Conservation (phyloP, 1,140 invertebrate species). For the Mya arenaria region DNA sequence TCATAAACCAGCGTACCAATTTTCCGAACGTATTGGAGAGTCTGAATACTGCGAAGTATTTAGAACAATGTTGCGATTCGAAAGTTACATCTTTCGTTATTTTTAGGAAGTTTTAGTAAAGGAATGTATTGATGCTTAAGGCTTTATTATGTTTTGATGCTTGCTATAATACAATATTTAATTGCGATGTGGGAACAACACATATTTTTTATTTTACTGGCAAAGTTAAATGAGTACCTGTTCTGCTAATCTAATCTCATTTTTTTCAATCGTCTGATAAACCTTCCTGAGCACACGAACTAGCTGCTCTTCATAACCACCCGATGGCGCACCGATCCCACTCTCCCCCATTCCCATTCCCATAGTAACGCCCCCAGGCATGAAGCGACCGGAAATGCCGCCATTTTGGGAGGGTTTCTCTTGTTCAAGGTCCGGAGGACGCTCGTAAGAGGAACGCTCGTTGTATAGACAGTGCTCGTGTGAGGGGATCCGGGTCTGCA, state of each 20-base stretch:
- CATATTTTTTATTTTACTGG: no score
- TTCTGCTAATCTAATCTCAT: conserved; percentile 86
- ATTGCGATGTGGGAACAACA: no score
- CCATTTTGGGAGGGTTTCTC: conserved; percentile 70
- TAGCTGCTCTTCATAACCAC: conserved; percentile 85
- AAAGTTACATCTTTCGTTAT: no score
- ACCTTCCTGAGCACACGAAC: conserved; percentile 86
- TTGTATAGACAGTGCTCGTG: conserved; percentile 65
- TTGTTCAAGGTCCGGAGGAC: conserved; percentile 18
- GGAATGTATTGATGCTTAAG: no score
- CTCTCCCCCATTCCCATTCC: conserved; percentile 22
- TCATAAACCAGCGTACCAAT: no score
- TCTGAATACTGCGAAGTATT: no score
- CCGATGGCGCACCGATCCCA: conserved; percentile 55
- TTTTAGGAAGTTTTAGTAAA: no score
- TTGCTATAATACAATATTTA: no score
- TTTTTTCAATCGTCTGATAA: conserved; percentile 87
- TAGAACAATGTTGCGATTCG: no score
- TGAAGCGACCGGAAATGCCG: conserved; percentile 73
- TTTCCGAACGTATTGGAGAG: no score
- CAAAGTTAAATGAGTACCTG: no score
- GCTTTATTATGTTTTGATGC: no score
- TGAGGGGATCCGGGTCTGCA: conserved; percentile 72
- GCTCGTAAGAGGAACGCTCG: not conserved
- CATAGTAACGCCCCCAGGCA: conserved; percentile 58